Percentiles rank a stretch among this genome's conserved stretches.
phyloP scores from a whole-genome alignment of 1,140 invertebrate species.

The Varroa destructor region DNA sequence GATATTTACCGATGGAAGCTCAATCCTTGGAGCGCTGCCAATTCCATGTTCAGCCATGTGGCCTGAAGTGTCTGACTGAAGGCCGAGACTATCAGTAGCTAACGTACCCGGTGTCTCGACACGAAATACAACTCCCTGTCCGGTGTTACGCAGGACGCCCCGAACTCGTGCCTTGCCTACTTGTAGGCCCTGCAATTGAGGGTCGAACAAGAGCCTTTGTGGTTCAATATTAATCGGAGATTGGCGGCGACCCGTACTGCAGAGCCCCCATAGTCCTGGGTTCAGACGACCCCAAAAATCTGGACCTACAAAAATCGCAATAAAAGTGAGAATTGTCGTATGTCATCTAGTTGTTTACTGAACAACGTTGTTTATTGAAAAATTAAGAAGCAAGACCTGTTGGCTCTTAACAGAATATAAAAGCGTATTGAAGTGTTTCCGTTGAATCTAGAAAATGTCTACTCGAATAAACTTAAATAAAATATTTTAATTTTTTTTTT shows the following conservation, averaged over 20 bases:
- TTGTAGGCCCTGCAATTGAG: conserved; percentile 69
- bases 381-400: too few relatives aligned
- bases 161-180: conserved; percentile 61
- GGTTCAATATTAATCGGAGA: conserved; percentile 92
- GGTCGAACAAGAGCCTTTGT: conserved; percentile 76
- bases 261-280: conserved; percentile 77
- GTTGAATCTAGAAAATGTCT: too few relatives aligned
- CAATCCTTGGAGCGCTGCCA: too few relatives aligned
- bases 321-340: conserved; percentile 27
- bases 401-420: too few relatives aligned
- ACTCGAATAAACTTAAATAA: too few relatives aligned
- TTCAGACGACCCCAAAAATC: conserved; percentile 92
- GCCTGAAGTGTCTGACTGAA: neutral
- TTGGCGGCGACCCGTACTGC: conserved; percentile 80
- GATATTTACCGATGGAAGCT: conserved; percentile 54
- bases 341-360: too few relatives aligned
- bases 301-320: conserved; percentile 52
- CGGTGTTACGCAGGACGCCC: conserved; percentile 34
- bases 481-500: too few relatives aligned
- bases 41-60: too few relatives aligned
- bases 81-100: neutral
- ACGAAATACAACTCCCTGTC: conserved; percentile 35
- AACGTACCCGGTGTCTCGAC: conserved; percentile 46
- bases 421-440: too few relatives aligned
- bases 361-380: too few relatives aligned